A percentile compares a stretch with the other conserved stretches of the same genome.
Conservation (phyloP, 2,797 vertebrate genomes). For the Nyctibius grandis region DNA sequence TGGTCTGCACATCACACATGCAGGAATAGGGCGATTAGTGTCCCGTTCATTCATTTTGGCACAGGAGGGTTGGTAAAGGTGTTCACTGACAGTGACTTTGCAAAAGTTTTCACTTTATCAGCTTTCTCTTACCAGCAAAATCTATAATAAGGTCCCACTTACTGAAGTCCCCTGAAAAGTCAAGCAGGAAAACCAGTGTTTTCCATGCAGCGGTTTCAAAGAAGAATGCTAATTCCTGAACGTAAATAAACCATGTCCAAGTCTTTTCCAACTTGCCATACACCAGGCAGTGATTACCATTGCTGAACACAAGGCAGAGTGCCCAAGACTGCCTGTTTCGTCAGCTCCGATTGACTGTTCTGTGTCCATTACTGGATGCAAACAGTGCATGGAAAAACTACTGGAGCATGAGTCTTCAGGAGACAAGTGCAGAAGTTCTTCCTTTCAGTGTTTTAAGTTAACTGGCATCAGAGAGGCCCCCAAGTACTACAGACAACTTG, state of each 20-base stretch:
- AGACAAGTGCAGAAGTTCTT: neutral
- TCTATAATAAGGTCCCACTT: neutral
- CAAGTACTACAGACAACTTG: neutral
- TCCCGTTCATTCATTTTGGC: neutral
- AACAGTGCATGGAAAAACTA: neutral
- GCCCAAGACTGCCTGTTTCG: neutral
- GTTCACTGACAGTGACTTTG: neutral
- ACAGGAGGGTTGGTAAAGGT: neutral
- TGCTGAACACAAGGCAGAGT: neutral
- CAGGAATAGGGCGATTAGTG: neutral
- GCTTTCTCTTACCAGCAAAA: neutral
- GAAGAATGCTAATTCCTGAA: neutral
- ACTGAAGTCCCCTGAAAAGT: neutral
- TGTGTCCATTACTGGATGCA: too few species aligned
- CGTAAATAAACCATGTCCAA: neutral
- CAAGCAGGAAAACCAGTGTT: neutral
- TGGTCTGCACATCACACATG: neutral
- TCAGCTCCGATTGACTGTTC: neutral
- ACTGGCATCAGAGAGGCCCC: neutral
- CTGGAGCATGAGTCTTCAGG: rapidly evolving
- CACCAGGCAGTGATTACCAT: neutral
- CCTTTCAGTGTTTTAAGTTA: neutral
- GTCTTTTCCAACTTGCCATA: neutral
- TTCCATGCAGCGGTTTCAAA: neutral
- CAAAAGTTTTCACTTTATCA: neutral